Conservation (phyloP, 2,113 vertebrate species). For the Eublepharis macularius region DNA sequence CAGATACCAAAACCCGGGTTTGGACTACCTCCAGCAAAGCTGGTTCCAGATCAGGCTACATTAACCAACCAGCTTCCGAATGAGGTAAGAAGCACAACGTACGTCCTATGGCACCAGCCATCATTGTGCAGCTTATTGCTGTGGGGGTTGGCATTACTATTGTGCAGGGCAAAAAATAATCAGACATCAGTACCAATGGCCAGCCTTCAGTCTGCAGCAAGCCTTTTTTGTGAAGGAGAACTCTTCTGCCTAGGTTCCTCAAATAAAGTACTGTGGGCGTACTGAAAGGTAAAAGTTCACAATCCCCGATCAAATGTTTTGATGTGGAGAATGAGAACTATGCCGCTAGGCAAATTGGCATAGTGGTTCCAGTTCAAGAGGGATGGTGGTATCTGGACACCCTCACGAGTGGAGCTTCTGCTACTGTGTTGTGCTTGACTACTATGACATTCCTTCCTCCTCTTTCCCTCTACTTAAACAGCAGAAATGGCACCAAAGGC, state of each 20-base stretch:
- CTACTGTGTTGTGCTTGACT: not conserved
- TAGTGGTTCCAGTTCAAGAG: not conserved
- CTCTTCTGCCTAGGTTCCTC: not conserved
- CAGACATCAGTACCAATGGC: not conserved
- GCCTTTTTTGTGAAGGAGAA: not conserved
- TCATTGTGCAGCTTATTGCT: not conserved
- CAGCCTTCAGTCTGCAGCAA: not conserved
- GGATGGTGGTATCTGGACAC: not conserved
- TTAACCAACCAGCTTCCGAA: conserved; percentile 30
- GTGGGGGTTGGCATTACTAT: not conserved
- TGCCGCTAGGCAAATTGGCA: not conserved
- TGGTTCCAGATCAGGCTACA: conserved; percentile 38
- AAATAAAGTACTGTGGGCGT: not conserved
- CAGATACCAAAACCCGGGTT: conserved; percentile 18
- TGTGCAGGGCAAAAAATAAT: not conserved
- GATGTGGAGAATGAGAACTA: not conserved
- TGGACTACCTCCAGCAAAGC: conserved; percentile 28
- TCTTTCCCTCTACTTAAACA: too few species aligned
- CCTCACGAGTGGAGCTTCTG: not conserved
- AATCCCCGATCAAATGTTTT: not conserved
- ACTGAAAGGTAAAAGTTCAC: not conserved
- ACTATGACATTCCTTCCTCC: too few species aligned
- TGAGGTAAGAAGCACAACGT: conserved; percentile 11
- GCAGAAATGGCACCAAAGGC: too few species aligned
- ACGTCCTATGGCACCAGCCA: not conserved